phyloP scores from a whole-genome alignment of 1,140 invertebrate species.

The Hyles euphorbiae region DNA sequence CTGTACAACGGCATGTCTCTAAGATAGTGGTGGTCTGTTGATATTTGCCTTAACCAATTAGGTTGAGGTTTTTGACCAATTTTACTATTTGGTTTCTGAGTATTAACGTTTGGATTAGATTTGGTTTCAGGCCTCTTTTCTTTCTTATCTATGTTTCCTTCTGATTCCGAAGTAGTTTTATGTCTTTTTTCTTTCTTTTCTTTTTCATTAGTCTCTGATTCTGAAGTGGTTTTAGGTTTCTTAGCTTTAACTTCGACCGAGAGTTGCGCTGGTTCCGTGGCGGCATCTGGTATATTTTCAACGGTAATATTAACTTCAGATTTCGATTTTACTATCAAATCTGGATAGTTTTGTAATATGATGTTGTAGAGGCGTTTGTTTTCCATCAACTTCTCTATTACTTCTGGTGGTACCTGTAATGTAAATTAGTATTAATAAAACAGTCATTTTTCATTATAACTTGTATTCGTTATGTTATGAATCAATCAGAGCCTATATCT shows the following conservation, averaged over 20 bases:
- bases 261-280: slow-evolving; percentile 34
- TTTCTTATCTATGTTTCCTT: background rate
- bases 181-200: slow-evolving; percentile 18
- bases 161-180: slow-evolving; percentile 1
- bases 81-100: slow-evolving; percentile 2
- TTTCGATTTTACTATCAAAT: slow-evolving; percentile 39
- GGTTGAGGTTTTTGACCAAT: slow-evolving; percentile 12
- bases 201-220: slow-evolving; percentile 14
- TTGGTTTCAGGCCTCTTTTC: slow-evolving; percentile 14
- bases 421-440: background rate
- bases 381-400: slow-evolving; percentile 60
- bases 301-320: slow-evolving; percentile 47
- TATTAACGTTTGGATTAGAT: slow-evolving; percentile 7
- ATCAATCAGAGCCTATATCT: background rate
- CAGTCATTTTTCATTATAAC: too few relatives aligned
- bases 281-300: slow-evolving; percentile 22
- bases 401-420: slow-evolving; percentile 58
- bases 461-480: background rate
- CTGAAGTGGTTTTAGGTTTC: slow-evolving; percentile 30
- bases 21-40: slow-evolving; percentile 78
- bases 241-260: slow-evolving; percentile 47
- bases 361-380: slow-evolving; percentile 60
- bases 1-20: slow-evolving; percentile 83
- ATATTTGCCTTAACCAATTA: slow-evolving; percentile 48
- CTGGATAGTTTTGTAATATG: slow-evolving; percentile 58